phyloP scores from a whole-genome alignment of 2,888 invertebrate species.

The Tinea pellionella region DNA sequence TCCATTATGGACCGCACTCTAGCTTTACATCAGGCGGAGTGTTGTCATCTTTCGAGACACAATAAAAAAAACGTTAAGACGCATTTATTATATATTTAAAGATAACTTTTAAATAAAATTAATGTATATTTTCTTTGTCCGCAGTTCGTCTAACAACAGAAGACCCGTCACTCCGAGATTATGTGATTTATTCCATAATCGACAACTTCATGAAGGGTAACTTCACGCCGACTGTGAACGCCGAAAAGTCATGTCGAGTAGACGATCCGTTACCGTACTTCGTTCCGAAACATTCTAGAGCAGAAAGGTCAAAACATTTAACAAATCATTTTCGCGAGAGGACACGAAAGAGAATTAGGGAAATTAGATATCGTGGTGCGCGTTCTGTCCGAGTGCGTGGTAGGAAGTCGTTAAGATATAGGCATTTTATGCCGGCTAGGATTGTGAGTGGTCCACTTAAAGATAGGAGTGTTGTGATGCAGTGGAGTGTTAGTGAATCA shows the following conservation, averaged over 20 bases:
- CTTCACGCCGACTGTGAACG: slow-evolving; percentile 50
- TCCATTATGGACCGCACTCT: too few species aligned
- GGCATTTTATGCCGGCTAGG: slow-evolving; percentile 41
- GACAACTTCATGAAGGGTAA: slow-evolving; percentile 49
- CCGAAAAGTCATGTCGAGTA: slow-evolving; percentile 45
- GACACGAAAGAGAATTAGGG: slow-evolving; percentile 24
- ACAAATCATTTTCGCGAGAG: slow-evolving; percentile 25
- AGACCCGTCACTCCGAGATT: slow-evolving; percentile 41
- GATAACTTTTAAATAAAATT: too few species aligned
- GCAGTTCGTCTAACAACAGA: slow-evolving; percentile 52
- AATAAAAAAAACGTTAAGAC: too few species aligned
- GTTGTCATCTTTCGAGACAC: too few species aligned
- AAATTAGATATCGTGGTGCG: slow-evolving; percentile 28
- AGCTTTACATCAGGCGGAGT: too few species aligned
- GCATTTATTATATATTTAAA: too few species aligned
- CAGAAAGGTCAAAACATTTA: slow-evolving; percentile 37
- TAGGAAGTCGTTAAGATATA: slow-evolving; percentile 30
- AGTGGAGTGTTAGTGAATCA: slow-evolving; percentile 49
- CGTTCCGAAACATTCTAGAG: slow-evolving; percentile 35
- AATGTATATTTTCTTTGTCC: slow-evolving; percentile 1
- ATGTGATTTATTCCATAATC: slow-evolving; percentile 49
- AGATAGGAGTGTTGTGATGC: slow-evolving; percentile 36
- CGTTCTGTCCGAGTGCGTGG: slow-evolving; percentile 18
- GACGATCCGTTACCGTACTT: slow-evolving; percentile 45
- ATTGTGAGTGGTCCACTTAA: slow-evolving; percentile 47